Evolutionary conservation across 2,888 invertebrate species (phyloP).

Genomic region (Leptinotarsa juncta): DNA sequence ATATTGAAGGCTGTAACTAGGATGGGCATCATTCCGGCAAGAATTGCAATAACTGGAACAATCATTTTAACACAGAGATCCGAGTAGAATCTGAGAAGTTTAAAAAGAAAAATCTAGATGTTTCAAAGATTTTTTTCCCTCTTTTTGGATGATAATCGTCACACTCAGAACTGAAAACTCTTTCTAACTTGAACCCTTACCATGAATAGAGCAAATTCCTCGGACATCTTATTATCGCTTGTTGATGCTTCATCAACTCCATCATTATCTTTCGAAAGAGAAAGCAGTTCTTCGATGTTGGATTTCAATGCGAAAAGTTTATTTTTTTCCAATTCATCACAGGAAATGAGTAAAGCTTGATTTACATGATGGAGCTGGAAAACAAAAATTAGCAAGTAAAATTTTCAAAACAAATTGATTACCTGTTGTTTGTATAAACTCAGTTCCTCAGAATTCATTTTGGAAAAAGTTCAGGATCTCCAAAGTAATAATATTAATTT

Average conservation of each 20-base stretch:
- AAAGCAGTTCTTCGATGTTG: slow-evolving; percentile 51
- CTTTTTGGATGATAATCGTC: too few species aligned
- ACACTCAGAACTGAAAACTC: too few species aligned
- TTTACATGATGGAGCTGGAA: slow-evolving; percentile 51
- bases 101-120: too few species aligned
- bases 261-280: slow-evolving; percentile 37
- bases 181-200: slow-evolving; percentile 59
- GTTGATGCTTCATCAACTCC: slow-evolving; percentile 31
- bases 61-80: too few species aligned
- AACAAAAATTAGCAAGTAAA: not conserved
- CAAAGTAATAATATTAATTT: too few species aligned
- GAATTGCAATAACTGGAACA: too few species aligned
- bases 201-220: slow-evolving; percentile 79
- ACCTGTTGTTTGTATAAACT: slow-evolving; percentile 47
- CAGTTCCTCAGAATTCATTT: slow-evolving; percentile 40
- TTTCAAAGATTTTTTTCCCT: too few species aligned
- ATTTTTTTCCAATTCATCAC: slow-evolving; percentile 44
- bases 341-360: slow-evolving; percentile 38
- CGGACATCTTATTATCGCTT: slow-evolving; percentile 56
- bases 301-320: slow-evolving; percentile 50
- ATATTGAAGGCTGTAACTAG: too few species aligned
- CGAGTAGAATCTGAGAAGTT: too few species aligned
- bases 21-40: too few species aligned
- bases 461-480: too few species aligned
- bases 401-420: slow-evolving; percentile 5